Evolutionary conservation across 2,888 invertebrate species (phyloP), one percentile per base, ranked within the genome.

Genomic region (Napeogenes sylphis): DNA sequence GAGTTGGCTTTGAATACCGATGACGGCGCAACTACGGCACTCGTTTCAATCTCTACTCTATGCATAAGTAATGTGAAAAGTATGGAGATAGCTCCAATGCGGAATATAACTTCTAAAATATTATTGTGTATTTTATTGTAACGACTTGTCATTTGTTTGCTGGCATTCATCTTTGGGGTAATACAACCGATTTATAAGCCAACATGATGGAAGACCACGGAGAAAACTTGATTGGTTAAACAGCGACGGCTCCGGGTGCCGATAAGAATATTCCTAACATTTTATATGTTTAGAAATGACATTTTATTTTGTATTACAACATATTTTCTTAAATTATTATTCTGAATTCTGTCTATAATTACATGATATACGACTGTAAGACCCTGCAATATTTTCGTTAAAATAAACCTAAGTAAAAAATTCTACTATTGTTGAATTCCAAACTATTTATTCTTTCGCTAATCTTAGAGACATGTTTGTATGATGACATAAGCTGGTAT

Each of bases 51-150:
- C 88, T 88, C 81, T 87, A 87, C 81, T 85, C 90, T 88, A 89
- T 89, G 89, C 88, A 88, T 90, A 89, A 88, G 82, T 90, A 89
- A 90, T 90, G 86, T 82, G 85, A 84, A 89, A 89, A 87, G 87
- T 88, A 86, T 87, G 87, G 85, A 86, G 83, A 85, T 84, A 77
- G 76, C 82, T 72, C 75, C 81, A 77, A 79, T 79, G 81, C 84
- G 82, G 81, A 79, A 81, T 80, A 85, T 80, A 81, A 78, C 79
- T 79, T 84, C 82, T 86, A 87, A 87, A 86, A 87, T 85, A 87
- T 84, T 80, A 81, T 79, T 81, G 80, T 83, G 80, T 84, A 86
- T 86, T 86, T 86, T 86, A 84, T 85, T 78, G 82, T 80, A 84
- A 83, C 80, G 77, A 82, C 80, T 83, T 78, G 82, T 82, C 85